Evolutionary conservation across 2,888 invertebrate genomes (phyloP), one percentile per base, ranked within the genome.

Genomic region (Synanthedon andrenaeformis): DNA sequence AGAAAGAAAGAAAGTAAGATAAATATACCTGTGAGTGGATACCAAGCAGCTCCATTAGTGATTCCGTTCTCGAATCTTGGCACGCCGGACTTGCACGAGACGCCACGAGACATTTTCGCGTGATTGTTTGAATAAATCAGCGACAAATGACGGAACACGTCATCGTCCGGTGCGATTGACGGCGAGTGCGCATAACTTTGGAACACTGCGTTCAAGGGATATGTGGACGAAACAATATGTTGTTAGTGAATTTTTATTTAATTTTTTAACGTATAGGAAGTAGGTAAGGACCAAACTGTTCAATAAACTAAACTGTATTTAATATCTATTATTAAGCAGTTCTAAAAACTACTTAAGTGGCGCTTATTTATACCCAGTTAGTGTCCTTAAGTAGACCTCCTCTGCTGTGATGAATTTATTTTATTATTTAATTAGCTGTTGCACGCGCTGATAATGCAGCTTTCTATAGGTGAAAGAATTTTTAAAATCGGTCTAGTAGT

Each of bases 21-120:
- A 5, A 53, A 14, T 14, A 49, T 60, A 85, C 94, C 94, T 61
- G 94, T 94, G 5, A 96, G 85, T 0, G 95, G 94, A 77, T 96
- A 97, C 96, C 96, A 97, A 54, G 94, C 94, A 0, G 97, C 97
- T 4, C 97, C 97, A 70, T 98, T 98, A 2, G 96, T 97, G 62
- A 97, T 97, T 10, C 98, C 98, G 75, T 96, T 91, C 69, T 92
- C 91, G 76, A 96, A 96, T 51, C 92, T 90, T 5, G 92, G 92
- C 48, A 82, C 83, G 8, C 93, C 92, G 10, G 92, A 89, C 70
- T 93, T 93, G 82, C 96, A 96, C 4, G 95, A 93, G 4, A 93
- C 91, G 6, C 95, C 96, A 42, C 92, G 90, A 55, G 94, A 92
- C 97, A 97, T 97, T 72, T 93, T 94, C 42, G 92, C 93, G 79